These are phyloP conservation scores for Leptinotarsa lineolata DNA, from an alignment of 1,140 invertebrate species.

Conservation along the genomic window DNA sequence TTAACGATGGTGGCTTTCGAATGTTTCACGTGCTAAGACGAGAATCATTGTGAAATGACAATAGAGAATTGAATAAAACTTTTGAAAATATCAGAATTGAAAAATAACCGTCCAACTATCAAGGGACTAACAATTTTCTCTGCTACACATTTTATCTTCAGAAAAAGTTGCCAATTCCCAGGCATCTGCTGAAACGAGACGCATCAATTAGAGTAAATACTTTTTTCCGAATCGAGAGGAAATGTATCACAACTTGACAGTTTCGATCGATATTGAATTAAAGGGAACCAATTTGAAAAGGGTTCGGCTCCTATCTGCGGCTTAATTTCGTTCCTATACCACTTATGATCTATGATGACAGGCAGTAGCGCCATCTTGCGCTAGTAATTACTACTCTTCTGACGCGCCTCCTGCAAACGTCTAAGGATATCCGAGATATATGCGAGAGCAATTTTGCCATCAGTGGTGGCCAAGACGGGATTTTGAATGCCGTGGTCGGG, in stretches of 20 bases:
- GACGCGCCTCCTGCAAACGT: slow-evolving; percentile 42
- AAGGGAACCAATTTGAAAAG: slow-evolving; percentile 29
- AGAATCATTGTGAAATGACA: too few relatives aligned
- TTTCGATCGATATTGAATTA: slow-evolving; percentile 34
- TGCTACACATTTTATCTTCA: not conserved
- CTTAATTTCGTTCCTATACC: slow-evolving; percentile 34
- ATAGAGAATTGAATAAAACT: too few relatives aligned
- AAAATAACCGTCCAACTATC: too few relatives aligned
- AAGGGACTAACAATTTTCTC: not conserved
- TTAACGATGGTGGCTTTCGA: too few relatives aligned
- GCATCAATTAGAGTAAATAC: slow-evolving; percentile 22
- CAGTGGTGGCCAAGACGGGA: not conserved
- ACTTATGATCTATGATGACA: slow-evolving; percentile 38
- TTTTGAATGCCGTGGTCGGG: not conserved
- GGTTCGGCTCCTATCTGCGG: slow-evolving; percentile 30
- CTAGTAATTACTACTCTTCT: slow-evolving; percentile 41
- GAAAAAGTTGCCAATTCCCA: not conserved
- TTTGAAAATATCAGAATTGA: too few relatives aligned
- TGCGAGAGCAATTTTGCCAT: slow-evolving; percentile 23
- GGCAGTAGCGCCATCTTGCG: slow-evolving; percentile 37
- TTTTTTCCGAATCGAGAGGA: not conserved
- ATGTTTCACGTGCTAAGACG: too few relatives aligned
- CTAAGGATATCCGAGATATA: slow-evolving; percentile 43
- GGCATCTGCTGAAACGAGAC: not conserved
- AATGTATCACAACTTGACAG: slow-evolving; percentile 21